phyloP scores from a whole-genome alignment of 2,888 invertebrate genomes.

The Drosophila nr. perissopoda region DNA sequence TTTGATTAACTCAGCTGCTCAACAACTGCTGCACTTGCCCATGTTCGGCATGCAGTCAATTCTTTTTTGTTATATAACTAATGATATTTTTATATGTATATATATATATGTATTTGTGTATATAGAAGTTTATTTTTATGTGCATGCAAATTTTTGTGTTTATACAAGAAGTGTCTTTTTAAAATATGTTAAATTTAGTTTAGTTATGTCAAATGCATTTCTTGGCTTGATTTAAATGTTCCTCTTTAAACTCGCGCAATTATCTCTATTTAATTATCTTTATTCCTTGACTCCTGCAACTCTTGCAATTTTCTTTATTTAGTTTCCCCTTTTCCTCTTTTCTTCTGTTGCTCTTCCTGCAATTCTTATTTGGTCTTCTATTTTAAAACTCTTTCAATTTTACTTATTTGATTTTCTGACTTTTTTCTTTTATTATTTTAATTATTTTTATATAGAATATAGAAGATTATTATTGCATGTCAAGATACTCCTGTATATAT shows the following conservation, averaged over 20 bases:
- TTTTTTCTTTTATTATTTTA: constrained; percentile 2
- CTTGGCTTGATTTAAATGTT: constrained; percentile 30
- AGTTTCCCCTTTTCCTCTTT: not conserved
- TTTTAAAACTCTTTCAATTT: no score
- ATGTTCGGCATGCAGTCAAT: constrained; percentile 48
- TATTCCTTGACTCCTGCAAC: constrained; percentile 23
- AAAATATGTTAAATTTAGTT: not conserved
- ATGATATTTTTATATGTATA: constrained; percentile 46
- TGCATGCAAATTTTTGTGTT: constrained; percentile 50
- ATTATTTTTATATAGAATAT: no score
- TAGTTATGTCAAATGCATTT: constrained; percentile 2
- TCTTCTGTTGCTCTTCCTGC: constrained; percentile 33
- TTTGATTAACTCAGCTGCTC: constrained; percentile 83
- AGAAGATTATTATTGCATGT: not conserved
- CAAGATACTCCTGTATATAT: no score
- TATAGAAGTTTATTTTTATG: constrained; percentile 24
- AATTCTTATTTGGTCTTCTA: constrained; percentile 16
- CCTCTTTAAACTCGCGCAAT: constrained; percentile 25
- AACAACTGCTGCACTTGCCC: constrained; percentile 26
- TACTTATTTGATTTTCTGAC: not conserved
- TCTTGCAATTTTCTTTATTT: constrained; percentile 18
- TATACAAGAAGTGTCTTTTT: constrained; percentile 3
- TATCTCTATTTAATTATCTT: constrained; percentile 17
- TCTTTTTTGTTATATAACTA: constrained; percentile 73
- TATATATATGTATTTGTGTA: constrained; percentile 26